phyloP scores from a whole-genome alignment of 92 coral and sea anemone species.

The Meandrina meandrites region DNA sequence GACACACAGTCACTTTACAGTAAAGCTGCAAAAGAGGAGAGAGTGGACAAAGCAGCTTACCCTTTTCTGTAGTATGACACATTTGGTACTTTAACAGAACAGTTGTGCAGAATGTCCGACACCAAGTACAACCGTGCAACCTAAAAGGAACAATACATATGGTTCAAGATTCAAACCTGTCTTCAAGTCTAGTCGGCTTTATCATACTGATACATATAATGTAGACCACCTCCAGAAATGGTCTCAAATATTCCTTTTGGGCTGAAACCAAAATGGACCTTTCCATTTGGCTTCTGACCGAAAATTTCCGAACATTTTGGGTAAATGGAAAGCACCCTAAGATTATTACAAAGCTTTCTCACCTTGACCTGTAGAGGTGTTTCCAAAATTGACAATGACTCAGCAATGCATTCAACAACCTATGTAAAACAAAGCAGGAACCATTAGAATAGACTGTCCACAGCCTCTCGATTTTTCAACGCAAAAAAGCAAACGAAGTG shows the following conservation, averaged over 20 bases:
- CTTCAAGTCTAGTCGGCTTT: background rate
- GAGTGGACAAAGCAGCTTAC: slow-evolving; percentile 41
- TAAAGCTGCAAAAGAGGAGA: background rate
- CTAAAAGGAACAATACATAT: slow-evolving; percentile 24
- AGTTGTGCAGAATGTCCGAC: slow-evolving; percentile 92
- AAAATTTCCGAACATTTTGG: no score
- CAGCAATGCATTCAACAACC: slow-evolving; percentile 93
- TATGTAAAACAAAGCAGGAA: background rate
- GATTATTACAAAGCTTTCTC: slow-evolving; percentile 6
- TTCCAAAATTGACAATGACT: slow-evolving; percentile 91
- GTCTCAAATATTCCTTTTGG: no score
- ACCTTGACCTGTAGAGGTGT: slow-evolving; percentile 93
- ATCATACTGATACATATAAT: no score
- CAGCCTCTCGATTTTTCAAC: no score
- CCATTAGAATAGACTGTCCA: background rate
- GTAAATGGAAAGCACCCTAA: no score
- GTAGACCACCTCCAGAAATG: no score
- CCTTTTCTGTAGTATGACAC: slow-evolving; percentile 95
- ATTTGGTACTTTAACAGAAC: slow-evolving; percentile 95
- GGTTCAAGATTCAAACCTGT: background rate
- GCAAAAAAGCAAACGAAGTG: no score
- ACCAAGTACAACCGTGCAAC: slow-evolving; percentile 89
- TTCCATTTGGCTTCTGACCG: no score
- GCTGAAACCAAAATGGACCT: no score
- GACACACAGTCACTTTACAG: background rate